Evolutionary conservation across 2,888 invertebrate species (phyloP).

Genomic region (Meta bourneti): DNA sequence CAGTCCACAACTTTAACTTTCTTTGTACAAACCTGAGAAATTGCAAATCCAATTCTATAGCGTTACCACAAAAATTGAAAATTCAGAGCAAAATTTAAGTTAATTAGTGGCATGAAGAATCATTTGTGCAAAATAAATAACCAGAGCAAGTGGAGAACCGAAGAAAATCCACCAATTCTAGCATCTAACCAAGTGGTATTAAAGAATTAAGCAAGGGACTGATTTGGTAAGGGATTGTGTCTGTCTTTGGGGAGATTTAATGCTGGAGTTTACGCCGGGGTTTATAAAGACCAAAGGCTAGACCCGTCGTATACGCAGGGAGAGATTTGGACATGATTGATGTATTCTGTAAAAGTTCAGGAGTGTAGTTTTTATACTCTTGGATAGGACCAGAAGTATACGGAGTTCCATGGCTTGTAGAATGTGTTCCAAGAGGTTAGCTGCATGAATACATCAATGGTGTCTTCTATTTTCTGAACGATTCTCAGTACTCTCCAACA

Average conservation of each 20-base stretch:
- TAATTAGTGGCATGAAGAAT: no score
- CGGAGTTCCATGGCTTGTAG: neutral
- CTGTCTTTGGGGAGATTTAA: slow-evolving; percentile 53
- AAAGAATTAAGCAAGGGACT: slow-evolving; percentile 54
- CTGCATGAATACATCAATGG: neutral
- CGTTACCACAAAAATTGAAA: no score
- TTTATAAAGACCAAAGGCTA: neutral
- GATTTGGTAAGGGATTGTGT: slow-evolving; percentile 53
- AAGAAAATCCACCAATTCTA: neutral
- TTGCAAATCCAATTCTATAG: no score
- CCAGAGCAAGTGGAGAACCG: no score
- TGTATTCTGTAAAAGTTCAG: slow-evolving; percentile 3
- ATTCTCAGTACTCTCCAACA: neutral
- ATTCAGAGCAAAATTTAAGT: no score
- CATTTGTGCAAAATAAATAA: no score
- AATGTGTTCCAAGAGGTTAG: neutral
- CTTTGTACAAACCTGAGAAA: no score
- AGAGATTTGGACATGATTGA: neutral
- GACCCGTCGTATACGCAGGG: no score
- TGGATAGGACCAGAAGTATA: neutral
- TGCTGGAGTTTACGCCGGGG: neutral
- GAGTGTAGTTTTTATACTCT: neutral
- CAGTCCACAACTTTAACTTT: no score
- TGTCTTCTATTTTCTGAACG: neutral
- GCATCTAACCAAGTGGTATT: slow-evolving; percentile 39